Evolutionary conservation across 1,140 invertebrate genomes (phyloP).

Genomic region (Heliconius hewitsoni): DNA sequence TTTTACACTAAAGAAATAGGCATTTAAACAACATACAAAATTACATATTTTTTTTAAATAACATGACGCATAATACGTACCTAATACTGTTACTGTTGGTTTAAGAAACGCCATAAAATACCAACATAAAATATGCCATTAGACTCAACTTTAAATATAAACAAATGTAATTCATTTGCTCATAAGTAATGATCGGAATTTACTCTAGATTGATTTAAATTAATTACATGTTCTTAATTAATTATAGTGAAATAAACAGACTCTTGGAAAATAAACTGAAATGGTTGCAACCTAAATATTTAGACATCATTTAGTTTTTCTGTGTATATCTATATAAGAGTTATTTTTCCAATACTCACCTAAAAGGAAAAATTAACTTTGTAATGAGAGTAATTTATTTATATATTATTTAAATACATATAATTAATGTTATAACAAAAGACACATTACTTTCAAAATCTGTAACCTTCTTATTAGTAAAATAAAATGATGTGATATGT

Average conservation of each 20-base stretch:
- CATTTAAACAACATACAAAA: not conserved
- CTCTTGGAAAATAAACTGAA: slow-evolving; percentile 32
- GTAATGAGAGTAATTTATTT: not conserved
- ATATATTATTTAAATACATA: not conserved
- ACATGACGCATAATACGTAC: not conserved
- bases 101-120: not conserved
- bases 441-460: no score
- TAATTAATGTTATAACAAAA: no score
- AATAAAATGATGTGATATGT: no score
- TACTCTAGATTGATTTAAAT: slow-evolving; percentile 35
- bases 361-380: not conserved
- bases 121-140: slow-evolving; percentile 1
- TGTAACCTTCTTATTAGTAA: no score
- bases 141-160: slow-evolving; percentile 19
- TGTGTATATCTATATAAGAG: not conserved
- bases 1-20: no score
- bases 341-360: not conserved
- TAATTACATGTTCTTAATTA: slow-evolving; percentile 28
- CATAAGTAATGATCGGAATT: slow-evolving; percentile 28
- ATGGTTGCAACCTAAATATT: slow-evolving; percentile 31
- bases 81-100: not conserved
- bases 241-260: slow-evolving; percentile 29
- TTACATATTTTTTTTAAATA: not conserved
- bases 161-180: slow-evolving; percentile 29
- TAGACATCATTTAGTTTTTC: slow-evolving; percentile 6